These are phyloP conservation scores for Ligdia adustata DNA, from an alignment of 2,888 invertebrate genomes.

Conservation along the genomic window DNA sequence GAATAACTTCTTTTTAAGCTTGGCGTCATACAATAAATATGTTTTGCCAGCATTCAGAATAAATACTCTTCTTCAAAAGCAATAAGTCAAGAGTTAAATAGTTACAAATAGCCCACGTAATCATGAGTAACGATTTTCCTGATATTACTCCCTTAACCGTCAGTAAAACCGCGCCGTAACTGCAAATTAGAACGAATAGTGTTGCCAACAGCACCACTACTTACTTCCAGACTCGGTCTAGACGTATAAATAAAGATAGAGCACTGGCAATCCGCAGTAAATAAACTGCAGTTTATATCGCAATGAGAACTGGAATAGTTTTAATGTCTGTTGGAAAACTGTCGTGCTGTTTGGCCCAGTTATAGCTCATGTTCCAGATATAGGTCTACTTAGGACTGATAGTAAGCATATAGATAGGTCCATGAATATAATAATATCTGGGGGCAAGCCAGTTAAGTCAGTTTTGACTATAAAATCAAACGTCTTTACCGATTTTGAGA, in stretches of 20 bases:
- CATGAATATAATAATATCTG: too few species aligned
- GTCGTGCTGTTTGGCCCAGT: constrained; percentile 3
- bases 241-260: constrained; percentile 14
- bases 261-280: constrained; percentile 3
- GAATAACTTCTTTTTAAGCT: too few species aligned
- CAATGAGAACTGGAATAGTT: not conserved
- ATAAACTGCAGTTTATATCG: constrained; percentile 12
- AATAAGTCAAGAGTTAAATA: constrained; percentile 5
- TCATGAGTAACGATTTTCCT: constrained; percentile 9
- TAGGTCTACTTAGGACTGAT: too few species aligned
- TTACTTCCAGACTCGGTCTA: constrained; percentile 1
- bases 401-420: too few species aligned
- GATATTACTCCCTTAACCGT: constrained; percentile 7
- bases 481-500: too few species aligned
- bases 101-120: constrained; percentile 6
- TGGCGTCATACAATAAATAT: too few species aligned
- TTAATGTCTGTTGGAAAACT: constrained; percentile 5
- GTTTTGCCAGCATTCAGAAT: too few species aligned
- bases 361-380: too few species aligned
- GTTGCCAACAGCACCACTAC: constrained; percentile 3
- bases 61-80: too few species aligned
- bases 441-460: too few species aligned
- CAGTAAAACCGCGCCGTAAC: constrained; percentile 4
- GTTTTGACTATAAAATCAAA: too few species aligned
- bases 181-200: constrained; percentile 14